Conservation (phyloP, 2,888 invertebrate genomes). For the Tigriopus californicus region DNA sequence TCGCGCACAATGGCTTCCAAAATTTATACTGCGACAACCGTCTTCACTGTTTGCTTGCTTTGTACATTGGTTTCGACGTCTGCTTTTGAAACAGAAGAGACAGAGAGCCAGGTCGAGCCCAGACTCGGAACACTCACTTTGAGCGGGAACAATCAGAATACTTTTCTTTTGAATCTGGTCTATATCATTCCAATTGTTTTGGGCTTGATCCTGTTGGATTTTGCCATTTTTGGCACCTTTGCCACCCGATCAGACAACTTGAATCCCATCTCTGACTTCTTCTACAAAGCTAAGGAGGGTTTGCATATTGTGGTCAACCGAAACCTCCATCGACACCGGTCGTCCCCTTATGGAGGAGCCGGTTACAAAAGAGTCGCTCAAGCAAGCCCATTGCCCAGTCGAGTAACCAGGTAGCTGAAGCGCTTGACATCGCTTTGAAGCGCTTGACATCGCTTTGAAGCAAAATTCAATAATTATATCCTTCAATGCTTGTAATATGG, state of each 20-base stretch:
- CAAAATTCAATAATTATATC: background rate
- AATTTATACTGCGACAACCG: background rate
- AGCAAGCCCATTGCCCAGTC: no score
- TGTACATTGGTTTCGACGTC: background rate
- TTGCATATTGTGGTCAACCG: background rate
- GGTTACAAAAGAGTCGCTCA: no score
- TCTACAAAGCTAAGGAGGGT: slow-evolving; percentile 9
- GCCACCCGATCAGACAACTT: slow-evolving; percentile 9
- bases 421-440: background rate
- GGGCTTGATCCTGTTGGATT: slow-evolving; percentile 7
- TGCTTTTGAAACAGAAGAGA: background rate
- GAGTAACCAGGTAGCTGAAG: no score
- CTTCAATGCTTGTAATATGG: no score
- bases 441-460: background rate
- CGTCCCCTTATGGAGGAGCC: background rate
- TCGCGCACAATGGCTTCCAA: background rate
- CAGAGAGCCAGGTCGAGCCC: background rate
- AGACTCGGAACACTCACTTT: background rate
- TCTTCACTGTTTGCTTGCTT: slow-evolving; percentile 1
- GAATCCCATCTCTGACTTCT: slow-evolving; percentile 12
- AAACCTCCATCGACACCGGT: background rate
- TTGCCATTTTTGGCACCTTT: slow-evolving; percentile 14
- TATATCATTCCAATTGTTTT: background rate
- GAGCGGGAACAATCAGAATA: background rate
- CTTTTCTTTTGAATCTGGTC: background rate